Base-by-base conservation (phyloP, 35 echinoderm and acorn worm species). In the Diadema setosum region DNA sequence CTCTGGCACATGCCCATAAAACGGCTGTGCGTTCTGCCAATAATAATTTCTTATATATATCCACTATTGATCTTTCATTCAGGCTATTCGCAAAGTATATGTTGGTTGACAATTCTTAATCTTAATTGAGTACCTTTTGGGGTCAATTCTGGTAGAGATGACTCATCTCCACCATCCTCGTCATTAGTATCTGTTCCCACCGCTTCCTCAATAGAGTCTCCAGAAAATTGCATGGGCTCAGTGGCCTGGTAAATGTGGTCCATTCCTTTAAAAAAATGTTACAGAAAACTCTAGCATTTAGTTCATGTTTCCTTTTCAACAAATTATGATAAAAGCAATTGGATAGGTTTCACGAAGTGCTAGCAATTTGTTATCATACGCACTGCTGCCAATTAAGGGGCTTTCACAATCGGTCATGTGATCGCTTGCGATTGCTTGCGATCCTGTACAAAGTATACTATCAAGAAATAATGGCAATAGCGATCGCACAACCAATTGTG, bases 181-280 rank as follows among this genome's bases (percentile, higher is more conserved):
- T 65, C 23, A 6, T 65, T 65, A 24, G 60, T 65, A 65, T 24
- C 60, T 65, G 60, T 65, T 9, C 60, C 6, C 60, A 65, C 60
- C 6, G 60, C 60, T 65, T 65, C 60, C 60, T 65, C 60, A 65
- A 65, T 65, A 9, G 60, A 24, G 60, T 24, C 60, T 65, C 23
- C 60, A 65, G 60, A 65, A 65, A 65, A 24, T 65, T 65, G 60
- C 60, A 6, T 65, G 6, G 60, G 60, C 60, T 65, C 11, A 11
- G 5, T 65, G 6, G 60, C 11, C 60, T 65, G 60, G 60, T 24
- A 9, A 6, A 65, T 65, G 60, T 65, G 60, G 6, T 65, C 23
- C 60, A 65, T 65, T 65, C 60, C 60, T 65, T 65, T 65, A 65
- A 65, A 65, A 65, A 65, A 65, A 65, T 65, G 60, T 65, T 65